Evolutionary conservation across 2,888 invertebrate species (phyloP), one percentile per base, ranked within the genome.

Genomic region (Machimus rusticus): DNA sequence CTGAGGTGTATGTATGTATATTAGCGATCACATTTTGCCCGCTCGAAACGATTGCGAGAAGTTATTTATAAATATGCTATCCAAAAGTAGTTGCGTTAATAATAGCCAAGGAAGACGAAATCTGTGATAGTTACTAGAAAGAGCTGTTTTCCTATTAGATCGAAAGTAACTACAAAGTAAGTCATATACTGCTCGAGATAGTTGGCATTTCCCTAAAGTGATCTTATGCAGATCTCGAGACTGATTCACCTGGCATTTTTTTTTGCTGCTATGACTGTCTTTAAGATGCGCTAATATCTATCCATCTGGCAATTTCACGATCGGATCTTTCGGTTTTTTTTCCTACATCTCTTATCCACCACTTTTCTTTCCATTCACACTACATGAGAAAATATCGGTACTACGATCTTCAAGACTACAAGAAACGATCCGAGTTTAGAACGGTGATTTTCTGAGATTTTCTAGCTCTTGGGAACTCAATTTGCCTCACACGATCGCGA

Each of bases 101-200:
- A 79, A 79, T 79, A 79, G 51, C 23, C 28, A 14, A 74, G 51
- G 85, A 66, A 84, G 85, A 74, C 43, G 46, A 74, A 74, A 74
- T 74, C 74, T 74, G 51, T n/a, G 51, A 51, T 51, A 51, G 1
- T 5, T 51, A 51, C 19, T 51, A 16, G 51, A 51, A 19, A 51
- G n/a, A 51, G n/a, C 1, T 51, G 51, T 1, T 66, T 23, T 23
- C 6, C 66, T 8, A 19, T 8, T 66, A 66, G 66, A 66, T 9
- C 23, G 12, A 66, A 66, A 23, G 66, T 57, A 57, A 23, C 23
- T 23, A 19, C 57, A 57, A 23, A 23, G 23, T 66, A 66, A 23
- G 66, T 8, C 28, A 66, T 23, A 23, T 57, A 5, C 5, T 23
- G 0, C 6, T 9, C 57, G 9, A 39, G 23, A 57, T 19, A 19